Evolutionary conservation across 2,797 vertebrate species (phyloP).

Genomic region (Gephyroberyx darwinii): DNA sequence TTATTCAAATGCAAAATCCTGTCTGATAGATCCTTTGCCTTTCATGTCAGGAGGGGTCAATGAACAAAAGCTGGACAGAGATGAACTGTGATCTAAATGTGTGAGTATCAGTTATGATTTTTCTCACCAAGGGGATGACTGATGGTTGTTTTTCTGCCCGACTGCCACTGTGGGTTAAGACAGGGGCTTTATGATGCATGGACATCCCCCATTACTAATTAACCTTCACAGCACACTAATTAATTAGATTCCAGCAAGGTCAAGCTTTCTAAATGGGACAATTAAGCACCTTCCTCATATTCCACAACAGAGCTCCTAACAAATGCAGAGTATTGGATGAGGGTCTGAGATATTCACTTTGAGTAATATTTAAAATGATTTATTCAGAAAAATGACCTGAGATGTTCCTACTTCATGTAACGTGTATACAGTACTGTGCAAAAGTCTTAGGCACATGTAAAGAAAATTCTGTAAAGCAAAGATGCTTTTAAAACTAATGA

Average conservation of each 20-base stretch:
- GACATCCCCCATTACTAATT: constrained; percentile 84
- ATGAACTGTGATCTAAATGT: constrained; percentile 64
- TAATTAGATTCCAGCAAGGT: constrained; percentile 85
- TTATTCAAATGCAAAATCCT: constrained; percentile 61
- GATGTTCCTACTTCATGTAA: not conserved
- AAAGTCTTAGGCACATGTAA: too few species aligned
- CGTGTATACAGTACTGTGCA: too few species aligned
- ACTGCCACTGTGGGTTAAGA: constrained; percentile 81
- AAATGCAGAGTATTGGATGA: constrained; percentile 29
- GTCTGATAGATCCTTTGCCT: constrained; percentile 60
- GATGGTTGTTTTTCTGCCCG: constrained; percentile 77
- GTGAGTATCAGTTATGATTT: constrained; percentile 55
- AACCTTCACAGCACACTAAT: constrained; percentile 85
- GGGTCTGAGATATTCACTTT: constrained; percentile 11
- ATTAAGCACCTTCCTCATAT: constrained; percentile 71
- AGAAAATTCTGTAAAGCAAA: too few species aligned
- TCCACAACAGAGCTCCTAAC: constrained; percentile 45
- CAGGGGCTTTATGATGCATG: constrained; percentile 82
- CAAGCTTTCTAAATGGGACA: constrained; percentile 81
- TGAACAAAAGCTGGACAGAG: constrained; percentile 55
- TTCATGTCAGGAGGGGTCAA: constrained; percentile 57
- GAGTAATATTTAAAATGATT: not conserved
- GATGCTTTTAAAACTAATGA: too few species aligned
- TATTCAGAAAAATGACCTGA: not conserved
- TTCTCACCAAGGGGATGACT: constrained; percentile 61